Evolutionary conservation across 2,797 vertebrate genomes (phyloP).

Genomic region (Philypnodon macrostomus): DNA sequence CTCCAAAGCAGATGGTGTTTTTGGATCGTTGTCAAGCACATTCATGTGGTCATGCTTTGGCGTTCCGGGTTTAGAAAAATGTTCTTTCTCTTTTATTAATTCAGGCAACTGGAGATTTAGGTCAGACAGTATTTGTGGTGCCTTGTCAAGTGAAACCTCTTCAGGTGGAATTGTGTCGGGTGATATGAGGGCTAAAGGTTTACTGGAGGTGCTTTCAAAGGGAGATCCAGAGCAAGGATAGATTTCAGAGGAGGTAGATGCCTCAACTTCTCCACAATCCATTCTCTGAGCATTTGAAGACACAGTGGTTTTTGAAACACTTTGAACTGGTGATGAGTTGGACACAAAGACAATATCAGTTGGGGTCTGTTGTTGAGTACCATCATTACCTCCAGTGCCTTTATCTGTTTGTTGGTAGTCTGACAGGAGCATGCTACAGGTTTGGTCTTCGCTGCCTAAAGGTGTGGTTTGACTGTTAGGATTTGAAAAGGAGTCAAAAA

Average conservation of each 20-base stretch:
- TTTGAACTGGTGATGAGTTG: conserved; percentile 37
- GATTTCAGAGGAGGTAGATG: conserved; percentile 43
- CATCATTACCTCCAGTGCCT: conserved; percentile 26
- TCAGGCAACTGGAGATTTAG: conserved; percentile 53
- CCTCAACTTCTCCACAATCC: conserved; percentile 48
- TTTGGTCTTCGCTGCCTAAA: conserved; percentile 54
- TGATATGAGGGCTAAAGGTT: conserved; percentile 40
- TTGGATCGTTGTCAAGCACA: conserved; percentile 52
- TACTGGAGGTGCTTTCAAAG: conserved; percentile 52
- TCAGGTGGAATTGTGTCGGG: conserved; percentile 40
- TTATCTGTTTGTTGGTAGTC: conserved; percentile 36
- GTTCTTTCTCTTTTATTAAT: conserved; percentile 47
- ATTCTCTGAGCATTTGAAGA: conserved; percentile 34
- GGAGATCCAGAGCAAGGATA: conserved; percentile 55
- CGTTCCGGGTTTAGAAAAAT: conserved; percentile 39
- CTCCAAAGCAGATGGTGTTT: conserved; percentile 35
- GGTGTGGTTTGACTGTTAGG: conserved; percentile 56
- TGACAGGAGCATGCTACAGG: conserved; percentile 53
- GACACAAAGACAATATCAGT: conserved; percentile 33
- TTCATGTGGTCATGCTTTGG: conserved; percentile 65
- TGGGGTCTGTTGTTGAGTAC: conserved; percentile 37
- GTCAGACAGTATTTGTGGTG: conserved; percentile 28
- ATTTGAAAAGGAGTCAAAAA: conserved; percentile 72
- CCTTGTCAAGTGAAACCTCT: conserved; percentile 40
- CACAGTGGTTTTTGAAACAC: conserved; percentile 46